phyloP scores from a whole-genome alignment of 2,113 vertebrate genomes.

The Origma solitaria region DNA sequence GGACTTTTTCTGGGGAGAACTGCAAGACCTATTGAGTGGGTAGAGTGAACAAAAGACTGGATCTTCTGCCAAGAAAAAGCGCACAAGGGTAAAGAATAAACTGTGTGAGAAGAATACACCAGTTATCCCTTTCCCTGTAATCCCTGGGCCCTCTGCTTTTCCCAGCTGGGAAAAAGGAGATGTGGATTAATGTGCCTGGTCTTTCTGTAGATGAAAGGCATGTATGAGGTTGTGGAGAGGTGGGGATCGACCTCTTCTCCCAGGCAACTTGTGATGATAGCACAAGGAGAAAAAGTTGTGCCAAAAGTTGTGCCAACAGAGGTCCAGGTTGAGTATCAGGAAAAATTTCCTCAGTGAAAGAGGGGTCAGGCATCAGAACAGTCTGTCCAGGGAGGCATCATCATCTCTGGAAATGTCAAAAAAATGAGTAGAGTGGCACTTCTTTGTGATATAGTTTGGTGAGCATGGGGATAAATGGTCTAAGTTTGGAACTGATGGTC shows the following conservation, averaged over 20 bases:
- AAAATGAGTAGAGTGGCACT: accelerated
- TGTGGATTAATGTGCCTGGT: accelerated
- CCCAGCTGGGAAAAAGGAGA: neutral
- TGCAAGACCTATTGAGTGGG: accelerated
- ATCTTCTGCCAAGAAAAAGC: neutral
- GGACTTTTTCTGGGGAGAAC: neutral
- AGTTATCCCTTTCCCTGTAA: neutral
- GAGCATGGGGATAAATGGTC: neutral
- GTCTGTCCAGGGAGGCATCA: neutral
- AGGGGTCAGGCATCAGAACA: neutral
- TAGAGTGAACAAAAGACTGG: neutral
- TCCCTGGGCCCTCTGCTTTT: neutral
- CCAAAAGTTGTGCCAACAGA: neutral
- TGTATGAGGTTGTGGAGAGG: neutral
- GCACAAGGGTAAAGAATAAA: neutral
- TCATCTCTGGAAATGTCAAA: neutral
- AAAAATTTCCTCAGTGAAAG: neutral
- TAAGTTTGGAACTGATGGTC: neutral
- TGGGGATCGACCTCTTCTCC: neutral
- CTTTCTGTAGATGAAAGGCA: neutral
- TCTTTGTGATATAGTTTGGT: neutral
- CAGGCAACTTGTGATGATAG: neutral
- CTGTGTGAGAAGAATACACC: neutral
- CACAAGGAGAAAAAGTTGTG: neutral
- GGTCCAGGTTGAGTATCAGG: neutral